Conservation (phyloP, 2,888 invertebrate genomes). For the Phorcus lineatus region DNA sequence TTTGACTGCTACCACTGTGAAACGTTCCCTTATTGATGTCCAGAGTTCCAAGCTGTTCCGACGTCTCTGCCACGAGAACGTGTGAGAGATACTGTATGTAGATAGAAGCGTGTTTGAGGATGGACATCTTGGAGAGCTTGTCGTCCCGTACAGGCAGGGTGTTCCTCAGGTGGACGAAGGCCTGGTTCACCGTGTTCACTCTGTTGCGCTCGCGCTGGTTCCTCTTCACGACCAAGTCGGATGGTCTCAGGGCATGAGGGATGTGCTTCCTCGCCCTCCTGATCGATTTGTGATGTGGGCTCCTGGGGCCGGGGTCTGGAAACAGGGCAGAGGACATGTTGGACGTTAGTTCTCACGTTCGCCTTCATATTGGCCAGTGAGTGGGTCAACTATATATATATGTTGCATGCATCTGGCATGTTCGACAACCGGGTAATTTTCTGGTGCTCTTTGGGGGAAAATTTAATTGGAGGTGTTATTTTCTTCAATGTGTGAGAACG, state of each 20-base stretch:
- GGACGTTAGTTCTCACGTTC: too few species aligned
- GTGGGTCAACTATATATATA: too few species aligned
- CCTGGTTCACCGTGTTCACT: constrained; percentile 38
- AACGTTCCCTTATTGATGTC: background rate
- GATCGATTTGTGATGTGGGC: too few species aligned
- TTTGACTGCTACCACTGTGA: background rate
- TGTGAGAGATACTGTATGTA: constrained; percentile 37
- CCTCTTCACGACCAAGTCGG: constrained; percentile 38
- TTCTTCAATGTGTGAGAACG: too few species aligned
- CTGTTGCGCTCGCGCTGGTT: constrained; percentile 42
- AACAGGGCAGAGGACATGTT: too few species aligned
- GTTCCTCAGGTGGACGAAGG: constrained; percentile 37
- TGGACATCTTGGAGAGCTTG: constrained; percentile 39
- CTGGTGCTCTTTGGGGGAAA: too few species aligned
- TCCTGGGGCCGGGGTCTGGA: too few species aligned
- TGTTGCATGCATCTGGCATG: too few species aligned
- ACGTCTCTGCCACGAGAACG: background rate
- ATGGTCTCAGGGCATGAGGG: constrained; percentile 35
- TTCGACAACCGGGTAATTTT: too few species aligned
- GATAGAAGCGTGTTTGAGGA: constrained; percentile 33
- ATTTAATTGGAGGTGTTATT: too few species aligned
- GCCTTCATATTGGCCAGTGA: too few species aligned
- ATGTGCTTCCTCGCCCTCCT: constrained; percentile 34
- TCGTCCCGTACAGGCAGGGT: constrained; percentile 33
- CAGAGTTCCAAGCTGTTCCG: background rate